A percentile compares a stretch with the other conserved stretches of the same genome.
These are phyloP conservation scores for Sipha maydis DNA, from an alignment of 2,888 invertebrate species.

Conservation along the genomic window DNA sequence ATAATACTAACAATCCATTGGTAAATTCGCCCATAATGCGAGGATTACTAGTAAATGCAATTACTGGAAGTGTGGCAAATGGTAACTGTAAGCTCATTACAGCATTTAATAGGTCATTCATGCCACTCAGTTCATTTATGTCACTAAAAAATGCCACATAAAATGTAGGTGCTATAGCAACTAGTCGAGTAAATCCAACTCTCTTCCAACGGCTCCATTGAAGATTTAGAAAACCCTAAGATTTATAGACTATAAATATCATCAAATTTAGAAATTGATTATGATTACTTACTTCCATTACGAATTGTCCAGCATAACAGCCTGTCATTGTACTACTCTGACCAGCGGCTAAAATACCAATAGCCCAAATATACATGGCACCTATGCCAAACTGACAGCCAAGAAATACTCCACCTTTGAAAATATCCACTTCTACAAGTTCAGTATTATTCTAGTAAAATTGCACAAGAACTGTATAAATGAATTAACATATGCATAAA, in stretches of 20 bases:
- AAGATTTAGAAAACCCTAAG: slow-evolving; percentile 81
- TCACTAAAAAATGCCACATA: slow-evolving; percentile 76
- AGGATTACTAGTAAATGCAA: slow-evolving; percentile 83
- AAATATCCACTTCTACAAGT: slow-evolving; percentile 75
- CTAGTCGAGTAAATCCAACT: slow-evolving; percentile 83
- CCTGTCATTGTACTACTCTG: slow-evolving; percentile 88
- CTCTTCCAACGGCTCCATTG: slow-evolving; percentile 89
- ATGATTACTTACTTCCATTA: slow-evolving; percentile 75
- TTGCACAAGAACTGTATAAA: slow-evolving; percentile 49
- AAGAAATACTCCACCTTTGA: slow-evolving; percentile 79
- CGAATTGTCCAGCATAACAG: slow-evolving; percentile 88
- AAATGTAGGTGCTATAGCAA: slow-evolving; percentile 82
- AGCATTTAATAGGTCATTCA: slow-evolving; percentile 89
- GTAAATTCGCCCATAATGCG: slow-evolving; percentile 86
- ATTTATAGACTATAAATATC: slow-evolving; percentile 58
- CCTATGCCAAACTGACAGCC: slow-evolving; percentile 81
- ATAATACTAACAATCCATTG: slow-evolving; percentile 77
- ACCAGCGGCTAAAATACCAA: slow-evolving; percentile 84
- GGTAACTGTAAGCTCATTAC: slow-evolving; percentile 88
- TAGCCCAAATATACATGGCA: slow-evolving; percentile 87
- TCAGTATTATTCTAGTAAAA: slow-evolving; percentile 69
- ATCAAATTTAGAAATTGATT: slow-evolving; percentile 15
- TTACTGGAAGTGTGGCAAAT: slow-evolving; percentile 85
- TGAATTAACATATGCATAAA: slow-evolving; percentile 23
- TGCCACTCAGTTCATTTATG: slow-evolving; percentile 77